Base-by-base conservation (phyloP, 2,888 invertebrate species). In the Orgyia antiqua region DNA sequence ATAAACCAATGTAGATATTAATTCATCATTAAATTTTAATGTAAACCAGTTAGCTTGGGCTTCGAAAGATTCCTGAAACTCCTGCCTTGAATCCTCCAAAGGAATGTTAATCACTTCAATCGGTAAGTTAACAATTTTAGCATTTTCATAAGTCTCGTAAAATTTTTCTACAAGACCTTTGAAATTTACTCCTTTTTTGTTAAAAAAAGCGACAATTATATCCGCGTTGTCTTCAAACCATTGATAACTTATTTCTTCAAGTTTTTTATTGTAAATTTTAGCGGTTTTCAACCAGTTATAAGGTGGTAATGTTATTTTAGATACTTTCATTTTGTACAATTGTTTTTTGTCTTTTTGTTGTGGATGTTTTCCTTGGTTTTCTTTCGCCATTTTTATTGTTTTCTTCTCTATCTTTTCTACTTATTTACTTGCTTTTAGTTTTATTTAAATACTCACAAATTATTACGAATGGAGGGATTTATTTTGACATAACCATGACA, bases 11-110 rank as follows among this genome's bases (percentile, higher is more conserved):
- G 40, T 40, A 0, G 36, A 24, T 52, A 79, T 57, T 17, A 78
- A 42, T 35, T 64, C 58, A 57, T 83, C 79, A 42, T 59, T 37
- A 46, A 56, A 64, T 4, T 49, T 47, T 6, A 83, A 61, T 24
- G 74, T 69, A 30, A 84, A 84, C 84, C 84, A 86, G 29, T 86
- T 84, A 0, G 84, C 84, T 61, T 86, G 84, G 0, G 44, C 36
- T 1, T 64, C 45, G 33, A 48, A 83, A 10, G 64, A 59, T 0
- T 33, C 27, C 9, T 30, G 29, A 56, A 68, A 71, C 1, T 71
- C 66, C 1, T 49, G 45, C 27, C 67, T 54, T 0, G 33, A 61
- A 0, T 72, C 71, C 19, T 84, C 84, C 55, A 77, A 51, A 0
- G 84, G 77, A 0, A 83, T 40, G 18, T 79, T 63, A 2, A 86